phyloP scores from a whole-genome alignment of 1,140 invertebrate genomes.

The Anastatus disparis region DNA sequence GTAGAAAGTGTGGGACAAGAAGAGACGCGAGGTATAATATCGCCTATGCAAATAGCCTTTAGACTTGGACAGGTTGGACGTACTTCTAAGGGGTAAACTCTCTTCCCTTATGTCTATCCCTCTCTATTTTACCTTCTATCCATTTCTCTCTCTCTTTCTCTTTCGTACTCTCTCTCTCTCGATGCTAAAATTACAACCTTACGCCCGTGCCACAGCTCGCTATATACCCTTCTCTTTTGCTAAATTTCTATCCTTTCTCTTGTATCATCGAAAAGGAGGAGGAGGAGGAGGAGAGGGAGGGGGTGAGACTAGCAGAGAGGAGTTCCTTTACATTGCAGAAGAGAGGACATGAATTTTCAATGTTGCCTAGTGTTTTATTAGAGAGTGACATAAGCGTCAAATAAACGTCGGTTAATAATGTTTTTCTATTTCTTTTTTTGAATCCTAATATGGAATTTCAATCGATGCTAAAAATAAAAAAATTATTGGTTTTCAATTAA shows the following conservation, averaged over 20 bases:
- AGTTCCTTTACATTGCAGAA: neutral
- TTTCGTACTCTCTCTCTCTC: no score
- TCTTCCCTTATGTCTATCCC: no score
- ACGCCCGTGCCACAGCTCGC: slow-evolving; percentile 7
- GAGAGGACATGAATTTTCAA: slow-evolving; percentile 31
- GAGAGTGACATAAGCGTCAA: slow-evolving; percentile 19
- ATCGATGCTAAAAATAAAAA: no score
- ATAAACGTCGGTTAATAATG: slow-evolving; percentile 7
- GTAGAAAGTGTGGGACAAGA: slow-evolving; percentile 41
- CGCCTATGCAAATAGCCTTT: slow-evolving; percentile 68
- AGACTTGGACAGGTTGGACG: slow-evolving; percentile 65
- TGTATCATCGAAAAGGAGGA: no score
- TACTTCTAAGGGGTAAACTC: no score
- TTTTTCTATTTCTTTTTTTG: no score
- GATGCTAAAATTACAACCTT: slow-evolving; percentile 44
- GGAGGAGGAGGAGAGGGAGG: slow-evolving; percentile 1
- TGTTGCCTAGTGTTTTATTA: neutral
- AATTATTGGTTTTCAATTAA: no score
- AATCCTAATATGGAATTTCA: no score
- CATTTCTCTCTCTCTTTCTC: no score
- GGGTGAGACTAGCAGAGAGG: neutral
- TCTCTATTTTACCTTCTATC: no score
- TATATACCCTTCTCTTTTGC: slow-evolving; percentile 26
- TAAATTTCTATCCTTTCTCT: no score
- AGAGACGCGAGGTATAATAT: slow-evolving; percentile 64